These are phyloP conservation scores for Harpalus rubripes DNA, from an alignment of 2,888 invertebrate species.

Conservation along the genomic window DNA sequence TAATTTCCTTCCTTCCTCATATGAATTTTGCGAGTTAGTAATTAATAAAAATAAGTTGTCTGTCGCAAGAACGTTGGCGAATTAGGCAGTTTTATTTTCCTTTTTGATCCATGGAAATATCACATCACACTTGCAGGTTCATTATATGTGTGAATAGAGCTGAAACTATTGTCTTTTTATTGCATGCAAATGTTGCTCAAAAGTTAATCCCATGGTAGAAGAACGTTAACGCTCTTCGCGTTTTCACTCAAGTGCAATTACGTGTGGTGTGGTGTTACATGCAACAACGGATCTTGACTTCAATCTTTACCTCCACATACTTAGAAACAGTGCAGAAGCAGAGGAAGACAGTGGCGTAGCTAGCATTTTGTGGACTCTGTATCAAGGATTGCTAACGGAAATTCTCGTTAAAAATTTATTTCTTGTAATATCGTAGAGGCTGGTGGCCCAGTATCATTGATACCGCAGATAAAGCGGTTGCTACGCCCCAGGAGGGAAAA, in stretches of 20 bases:
- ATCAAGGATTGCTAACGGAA: no score
- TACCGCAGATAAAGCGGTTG: no score
- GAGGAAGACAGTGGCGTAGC: not conserved
- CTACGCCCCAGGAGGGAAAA: no score
- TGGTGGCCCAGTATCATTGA: no score
- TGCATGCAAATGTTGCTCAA: constrained; percentile 47
- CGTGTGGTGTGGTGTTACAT: not conserved
- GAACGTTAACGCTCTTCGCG: constrained; percentile 29
- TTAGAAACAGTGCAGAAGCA: not conserved
- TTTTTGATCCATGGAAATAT: constrained; percentile 4
- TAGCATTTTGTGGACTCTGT: no score
- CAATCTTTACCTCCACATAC: not conserved
- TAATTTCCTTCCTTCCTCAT: not conserved
- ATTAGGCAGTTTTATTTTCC: constrained; percentile 16
- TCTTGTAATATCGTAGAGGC: no score
- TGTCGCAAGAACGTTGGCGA: not conserved
- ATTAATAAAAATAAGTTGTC: not conserved
- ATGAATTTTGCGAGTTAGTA: no score
- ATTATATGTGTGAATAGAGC: constrained; percentile 46
- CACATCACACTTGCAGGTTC: constrained; percentile 40
- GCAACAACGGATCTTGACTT: not conserved
- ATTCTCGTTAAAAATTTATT: no score
- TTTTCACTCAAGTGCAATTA: constrained; percentile 32
- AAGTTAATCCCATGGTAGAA: constrained; percentile 32
- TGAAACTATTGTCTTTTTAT: constrained; percentile 45